Evolutionary conservation across 1,140 invertebrate species (phyloP).

Genomic region (Ceratosolen fusciceps): DNA sequence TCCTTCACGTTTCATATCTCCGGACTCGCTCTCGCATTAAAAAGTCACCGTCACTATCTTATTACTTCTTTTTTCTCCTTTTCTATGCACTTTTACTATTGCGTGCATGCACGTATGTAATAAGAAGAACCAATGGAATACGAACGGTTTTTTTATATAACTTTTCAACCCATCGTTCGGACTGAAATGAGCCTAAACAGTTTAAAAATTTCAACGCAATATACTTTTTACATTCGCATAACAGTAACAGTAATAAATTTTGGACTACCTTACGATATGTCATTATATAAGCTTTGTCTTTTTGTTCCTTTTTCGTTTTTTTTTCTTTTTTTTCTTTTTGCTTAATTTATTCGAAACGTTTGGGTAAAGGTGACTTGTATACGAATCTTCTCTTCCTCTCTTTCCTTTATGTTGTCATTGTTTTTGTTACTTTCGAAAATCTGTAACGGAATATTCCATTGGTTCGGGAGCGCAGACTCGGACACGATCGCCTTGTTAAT

Average conservation of each 20-base stretch:
- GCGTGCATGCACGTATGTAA: background rate
- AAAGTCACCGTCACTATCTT: constrained; percentile 21
- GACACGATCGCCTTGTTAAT: constrained; percentile 16
- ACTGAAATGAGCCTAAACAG: background rate
- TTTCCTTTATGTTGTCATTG: too few species aligned
- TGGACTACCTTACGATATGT: constrained; percentile 10
- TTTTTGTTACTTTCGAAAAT: too few species aligned
- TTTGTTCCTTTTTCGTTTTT: too few species aligned
- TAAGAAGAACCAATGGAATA: constrained; percentile 56
- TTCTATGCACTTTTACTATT: background rate
- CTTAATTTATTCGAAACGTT: too few species aligned
- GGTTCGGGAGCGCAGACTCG: constrained; percentile 54
- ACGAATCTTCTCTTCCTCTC: too few species aligned
- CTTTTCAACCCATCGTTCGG: too few species aligned
- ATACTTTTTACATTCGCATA: background rate
- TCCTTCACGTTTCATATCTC: background rate
- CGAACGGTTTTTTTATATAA: constrained; percentile 13
- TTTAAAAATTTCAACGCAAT: background rate
- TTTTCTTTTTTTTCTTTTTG: too few species aligned
- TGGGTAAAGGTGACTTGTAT: too few species aligned
- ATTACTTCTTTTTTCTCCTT: too few species aligned
- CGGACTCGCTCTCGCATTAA: background rate
- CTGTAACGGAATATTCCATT: constrained; percentile 58
- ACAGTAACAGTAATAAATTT: background rate
- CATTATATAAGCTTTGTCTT: too few species aligned